These are phyloP conservation scores for Mesodorylaimus sp. DNA, from an alignment of 2,888 invertebrate species.

Conservation along the genomic window DNA sequence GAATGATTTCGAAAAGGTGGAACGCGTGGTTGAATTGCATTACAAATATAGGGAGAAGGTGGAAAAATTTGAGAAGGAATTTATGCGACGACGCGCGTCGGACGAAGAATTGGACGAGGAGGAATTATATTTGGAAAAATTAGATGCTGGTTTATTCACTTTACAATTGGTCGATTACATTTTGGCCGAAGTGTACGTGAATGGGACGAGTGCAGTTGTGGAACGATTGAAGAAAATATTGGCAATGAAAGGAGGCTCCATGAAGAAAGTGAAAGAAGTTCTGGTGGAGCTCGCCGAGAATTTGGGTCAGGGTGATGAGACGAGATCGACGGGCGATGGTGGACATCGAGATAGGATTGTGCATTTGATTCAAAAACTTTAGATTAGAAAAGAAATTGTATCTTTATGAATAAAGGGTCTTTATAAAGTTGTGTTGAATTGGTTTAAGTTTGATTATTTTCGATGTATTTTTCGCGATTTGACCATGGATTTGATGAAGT, in stretches of 20 bases:
- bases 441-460: too few relatives aligned
- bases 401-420: too few relatives aligned
- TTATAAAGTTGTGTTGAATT: too few relatives aligned
- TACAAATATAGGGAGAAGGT: constrained; percentile 76
- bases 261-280: not conserved
- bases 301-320: constrained; percentile 15
- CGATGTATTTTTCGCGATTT: too few relatives aligned
- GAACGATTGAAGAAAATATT: constrained; percentile 5
- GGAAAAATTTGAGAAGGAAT: constrained; percentile 33
- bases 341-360: too few relatives aligned
- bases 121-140: constrained; percentile 61
- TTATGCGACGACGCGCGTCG: too few relatives aligned
- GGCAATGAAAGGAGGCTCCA: constrained; percentile 1
- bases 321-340: too few relatives aligned
- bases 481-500: too few relatives aligned
- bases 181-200: constrained; percentile 39
- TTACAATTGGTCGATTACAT: constrained; percentile 77
- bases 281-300: constrained; percentile 19
- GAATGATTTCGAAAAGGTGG: constrained; percentile 93
- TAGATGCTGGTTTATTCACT: constrained; percentile 87
- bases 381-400: too few relatives aligned
- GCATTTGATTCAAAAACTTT: too few relatives aligned
- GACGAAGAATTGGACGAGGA: constrained; percentile 57
- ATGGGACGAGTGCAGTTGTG: constrained; percentile 33
- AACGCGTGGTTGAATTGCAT: constrained; percentile 80